These are phyloP conservation scores for Diorhabda sublineata DNA, from an alignment of 1,140 invertebrate species.

Conservation along the genomic window DNA sequence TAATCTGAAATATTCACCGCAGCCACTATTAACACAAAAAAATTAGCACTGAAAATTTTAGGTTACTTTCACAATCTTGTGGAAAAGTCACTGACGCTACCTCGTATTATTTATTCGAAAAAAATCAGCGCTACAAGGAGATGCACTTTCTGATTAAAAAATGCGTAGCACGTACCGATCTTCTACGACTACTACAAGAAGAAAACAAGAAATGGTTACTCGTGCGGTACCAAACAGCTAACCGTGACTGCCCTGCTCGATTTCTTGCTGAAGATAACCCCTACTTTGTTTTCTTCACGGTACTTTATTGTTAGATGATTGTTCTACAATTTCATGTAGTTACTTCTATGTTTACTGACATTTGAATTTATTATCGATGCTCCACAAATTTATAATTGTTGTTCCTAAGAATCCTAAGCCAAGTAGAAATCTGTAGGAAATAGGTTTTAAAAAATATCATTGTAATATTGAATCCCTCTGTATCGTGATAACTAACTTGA, in stretches of 20 bases:
- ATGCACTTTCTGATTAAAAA: slow-evolving; percentile 11
- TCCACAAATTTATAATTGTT: too few relatives aligned
- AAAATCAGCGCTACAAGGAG: slow-evolving; percentile 4
- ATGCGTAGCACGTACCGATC: slow-evolving; percentile 10
- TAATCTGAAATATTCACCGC: too few relatives aligned
- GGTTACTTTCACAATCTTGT: too few relatives aligned
- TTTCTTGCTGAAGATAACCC: slow-evolving; percentile 20
- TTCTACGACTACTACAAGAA: slow-evolving; percentile 12
- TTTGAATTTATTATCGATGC: background rate
- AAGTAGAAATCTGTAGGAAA: too few relatives aligned
- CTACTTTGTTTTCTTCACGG: slow-evolving; percentile 17
- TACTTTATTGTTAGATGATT: slow-evolving; percentile 8
- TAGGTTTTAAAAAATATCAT: too few relatives aligned
- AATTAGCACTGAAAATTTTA: too few relatives aligned
- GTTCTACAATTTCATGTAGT: slow-evolving; percentile 10
- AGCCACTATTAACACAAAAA: too few relatives aligned
- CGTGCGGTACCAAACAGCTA: slow-evolving; percentile 21
- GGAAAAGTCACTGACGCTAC: too few relatives aligned
- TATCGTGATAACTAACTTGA: too few relatives aligned
- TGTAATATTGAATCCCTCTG: too few relatives aligned
- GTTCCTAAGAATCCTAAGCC: too few relatives aligned
- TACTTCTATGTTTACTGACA: background rate
- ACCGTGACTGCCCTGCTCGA: slow-evolving; percentile 19
- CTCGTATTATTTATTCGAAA: too few relatives aligned
- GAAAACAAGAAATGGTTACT: slow-evolving; percentile 19